A percentile compares a stretch with the other conserved stretches of the same genome.
Conservation (phyloP, 2,797 vertebrate genomes). For the Onychomys torridus region DNA sequence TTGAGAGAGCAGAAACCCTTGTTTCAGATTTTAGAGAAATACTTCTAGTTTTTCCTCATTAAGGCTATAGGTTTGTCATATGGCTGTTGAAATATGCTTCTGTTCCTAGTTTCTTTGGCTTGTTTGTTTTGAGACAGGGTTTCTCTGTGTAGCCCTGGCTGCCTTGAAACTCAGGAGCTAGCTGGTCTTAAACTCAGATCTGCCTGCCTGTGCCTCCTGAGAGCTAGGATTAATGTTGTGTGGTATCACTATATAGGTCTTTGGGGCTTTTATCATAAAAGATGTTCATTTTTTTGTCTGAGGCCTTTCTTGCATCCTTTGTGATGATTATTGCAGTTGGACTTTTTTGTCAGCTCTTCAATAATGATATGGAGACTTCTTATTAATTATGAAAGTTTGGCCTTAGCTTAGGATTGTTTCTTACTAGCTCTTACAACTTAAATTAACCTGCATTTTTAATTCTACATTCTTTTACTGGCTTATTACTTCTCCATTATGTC, state of each 20-base stretch:
- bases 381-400: neutral
- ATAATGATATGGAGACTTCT: neutral
- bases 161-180: neutral
- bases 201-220: neutral
- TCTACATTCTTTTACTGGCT: neutral
- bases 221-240: neutral
- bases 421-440: neutral
- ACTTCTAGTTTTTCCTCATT: neutral
- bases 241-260: too few relatives aligned
- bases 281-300: neutral
- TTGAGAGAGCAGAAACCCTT: neutral
- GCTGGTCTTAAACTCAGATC: neutral
- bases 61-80: neutral
- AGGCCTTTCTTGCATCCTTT: neutral
- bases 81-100: neutral
- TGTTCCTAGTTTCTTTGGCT: neutral
- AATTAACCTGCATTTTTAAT: neutral
- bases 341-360: neutral
- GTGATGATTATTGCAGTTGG: neutral
- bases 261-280: neutral
- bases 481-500: neutral
- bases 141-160: neutral
- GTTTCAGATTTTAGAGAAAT: slow-evolving; percentile 3
- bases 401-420: neutral
- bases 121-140: neutral